Evolutionary conservation across 2,888 invertebrate genomes (phyloP), one percentile per base, ranked within the genome.

Genomic region (Drosophila aldrichi): DNA sequence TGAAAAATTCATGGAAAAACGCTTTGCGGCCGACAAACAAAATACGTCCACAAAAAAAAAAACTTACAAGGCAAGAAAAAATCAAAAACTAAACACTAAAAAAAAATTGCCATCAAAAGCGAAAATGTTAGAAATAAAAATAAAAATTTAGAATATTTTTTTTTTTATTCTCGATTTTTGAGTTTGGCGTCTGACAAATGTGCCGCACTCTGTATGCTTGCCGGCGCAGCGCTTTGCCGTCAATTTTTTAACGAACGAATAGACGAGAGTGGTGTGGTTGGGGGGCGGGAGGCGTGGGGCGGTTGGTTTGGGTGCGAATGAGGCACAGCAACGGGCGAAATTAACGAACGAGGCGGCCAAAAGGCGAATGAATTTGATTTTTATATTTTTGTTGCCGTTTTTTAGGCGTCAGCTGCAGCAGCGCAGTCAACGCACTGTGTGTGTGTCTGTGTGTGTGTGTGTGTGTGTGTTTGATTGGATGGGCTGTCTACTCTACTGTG

Each of bases 321-420:
- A 74, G 71, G 66, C 68, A 32, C 79, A 77, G 69, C 68, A 73
- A 72, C 56, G 70, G 58, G 38, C 59, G 59, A 86, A 88, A 84
- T 84, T 89, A 84, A 89, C 88, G 79, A 79, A 87, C 58, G 72
- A 77, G 74, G 64, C 74, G 70, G 74, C 58, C 43, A 81, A 82
- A 76, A 66, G 68, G 72, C 72, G 43, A 77, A 76, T 65, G 82
- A 87, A 84, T 85, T 89, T 89, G 84, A 85, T 85, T 85, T 85
- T 89, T 89, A 79, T 87, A 84, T 77, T 79, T 87, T 87, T 81
- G 81, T 87, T 77, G 88, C 70, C 85, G 79, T 89, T 87, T 84
- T 85, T 85, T 85, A 89, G 89, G 77, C 84, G 82, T 79, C 89
- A 79, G 72, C 72, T 84, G 82, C 84, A 81, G 70, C 81, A 70